These are phyloP conservation scores for Nebria brevicollis DNA, from an alignment of 2,888 invertebrate genomes.

Conservation along the genomic window DNA sequence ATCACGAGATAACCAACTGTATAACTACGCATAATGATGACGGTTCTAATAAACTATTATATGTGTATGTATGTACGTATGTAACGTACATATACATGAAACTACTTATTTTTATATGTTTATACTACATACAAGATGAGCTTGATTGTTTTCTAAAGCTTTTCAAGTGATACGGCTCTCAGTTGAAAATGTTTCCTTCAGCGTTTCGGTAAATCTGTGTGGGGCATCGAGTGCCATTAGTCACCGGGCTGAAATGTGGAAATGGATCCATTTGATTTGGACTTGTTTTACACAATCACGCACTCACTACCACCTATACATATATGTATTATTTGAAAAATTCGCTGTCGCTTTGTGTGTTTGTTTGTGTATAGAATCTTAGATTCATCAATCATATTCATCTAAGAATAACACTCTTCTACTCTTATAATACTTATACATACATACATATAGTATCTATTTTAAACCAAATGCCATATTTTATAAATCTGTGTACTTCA, in stretches of 20 bases:
- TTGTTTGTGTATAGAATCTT: no score
- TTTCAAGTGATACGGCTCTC: background rate
- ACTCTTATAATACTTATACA: no score
- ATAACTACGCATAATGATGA: no score
- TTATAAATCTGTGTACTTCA: no score
- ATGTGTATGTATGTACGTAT: no score
- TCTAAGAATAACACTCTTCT: no score
- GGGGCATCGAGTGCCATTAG: background rate
- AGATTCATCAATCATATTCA: no score
- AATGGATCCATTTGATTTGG: conserved; percentile 11
- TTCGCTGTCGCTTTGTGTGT: background rate
- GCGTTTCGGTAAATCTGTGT: conserved; percentile 3
- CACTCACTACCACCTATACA: background rate
- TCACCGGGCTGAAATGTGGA: conserved; percentile 11
- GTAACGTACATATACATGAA: no score
- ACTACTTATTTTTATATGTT: no score
- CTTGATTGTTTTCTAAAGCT: background rate
- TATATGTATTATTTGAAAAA: background rate
- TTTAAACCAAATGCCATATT: no score
- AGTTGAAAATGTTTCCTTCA: background rate
- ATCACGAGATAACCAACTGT: background rate
- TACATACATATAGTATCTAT: no score
- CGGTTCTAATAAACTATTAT: no score
- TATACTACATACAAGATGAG: background rate
- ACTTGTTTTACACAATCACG: conserved; percentile 8